Base-by-base conservation (phyloP, 2,797 vertebrate genomes). In the Micropoecilia bifurca region DNA sequence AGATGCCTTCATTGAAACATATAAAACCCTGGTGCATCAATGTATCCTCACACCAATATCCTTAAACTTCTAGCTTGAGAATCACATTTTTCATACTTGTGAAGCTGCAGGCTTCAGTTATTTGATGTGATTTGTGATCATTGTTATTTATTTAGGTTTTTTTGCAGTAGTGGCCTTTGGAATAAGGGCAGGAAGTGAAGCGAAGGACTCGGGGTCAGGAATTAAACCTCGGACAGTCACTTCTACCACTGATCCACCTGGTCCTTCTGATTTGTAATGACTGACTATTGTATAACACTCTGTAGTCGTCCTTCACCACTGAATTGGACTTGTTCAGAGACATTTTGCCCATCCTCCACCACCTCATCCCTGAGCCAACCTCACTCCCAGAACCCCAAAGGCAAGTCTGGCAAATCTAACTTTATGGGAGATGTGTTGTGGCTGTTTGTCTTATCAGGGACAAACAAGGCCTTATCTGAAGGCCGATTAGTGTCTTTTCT, bases 381-480 rank as follows among this genome's bases (percentile, higher is more conserved):
- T 59, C 16, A 77, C 9, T 53, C 33, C 46, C 63, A 73, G 76
- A 83, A 80, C 50, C 79, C 82, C 33, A 41, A 86, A 85, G 85
- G 91, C 87, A 90, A 87, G 93, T 92, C 91, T 82, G 82, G 79
- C 74, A 86, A 77, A 90, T 91, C 90, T 89, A 66, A 84, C 86
- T 92, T 87, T 85, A 85, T 84, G 81, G 79, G 83, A 89, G 88
- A 82, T 83, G 91, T 93, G 90, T 89, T 75, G 43, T n/a, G 22
- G 82, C 55, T 18, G 76, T 85, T 83, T 76, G 76, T 90, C 89
- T 95, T 91, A 92, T 95, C 93, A 63, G 88, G 45, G 86, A 81
- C 86, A 89, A 91, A 92, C 91, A 90, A 92, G 86, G 82, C 39
- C 85, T 92, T 91, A 94, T 94, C 91, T 88, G 78, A 73, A 77